Evolutionary conservation across 2,797 vertebrate species (phyloP).

Genomic region (Chiroxiphia lanceolata): DNA sequence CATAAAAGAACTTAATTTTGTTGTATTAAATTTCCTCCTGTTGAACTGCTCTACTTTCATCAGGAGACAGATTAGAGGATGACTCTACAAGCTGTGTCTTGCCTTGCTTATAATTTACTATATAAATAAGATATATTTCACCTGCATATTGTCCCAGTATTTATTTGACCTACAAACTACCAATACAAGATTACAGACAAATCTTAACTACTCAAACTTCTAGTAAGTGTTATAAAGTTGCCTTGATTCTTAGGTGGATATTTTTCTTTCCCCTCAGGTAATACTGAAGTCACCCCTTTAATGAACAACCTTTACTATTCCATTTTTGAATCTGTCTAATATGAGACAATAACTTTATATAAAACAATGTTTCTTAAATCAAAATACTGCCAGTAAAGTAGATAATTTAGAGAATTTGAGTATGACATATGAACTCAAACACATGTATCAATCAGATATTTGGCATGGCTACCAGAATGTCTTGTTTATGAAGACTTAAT

Average conservation of each 20-base stretch:
- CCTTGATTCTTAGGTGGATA: not conserved
- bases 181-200: not conserved
- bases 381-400: not conserved
- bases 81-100: not conserved
- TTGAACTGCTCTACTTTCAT: not conserved
- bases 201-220: not conserved
- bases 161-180: not conserved
- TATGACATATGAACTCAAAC: not conserved
- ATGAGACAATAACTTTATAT: not conserved
- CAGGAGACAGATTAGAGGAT: not conserved
- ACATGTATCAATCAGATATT: not conserved
- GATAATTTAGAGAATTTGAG: not conserved
- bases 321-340: not conserved
- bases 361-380: not conserved
- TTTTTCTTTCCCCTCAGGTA: not conserved
- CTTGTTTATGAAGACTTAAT: not conserved
- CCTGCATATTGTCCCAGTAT: not conserved
- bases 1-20: not conserved
- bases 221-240: not conserved
- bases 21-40: not conserved
- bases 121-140: not conserved
- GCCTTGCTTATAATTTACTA: not conserved
- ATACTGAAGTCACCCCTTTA: not conserved
- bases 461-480: not conserved
- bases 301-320: not conserved